Evolutionary conservation across 2,113 vertebrate genomes (phyloP).

Genomic region (Delphinus delphis): DNA sequence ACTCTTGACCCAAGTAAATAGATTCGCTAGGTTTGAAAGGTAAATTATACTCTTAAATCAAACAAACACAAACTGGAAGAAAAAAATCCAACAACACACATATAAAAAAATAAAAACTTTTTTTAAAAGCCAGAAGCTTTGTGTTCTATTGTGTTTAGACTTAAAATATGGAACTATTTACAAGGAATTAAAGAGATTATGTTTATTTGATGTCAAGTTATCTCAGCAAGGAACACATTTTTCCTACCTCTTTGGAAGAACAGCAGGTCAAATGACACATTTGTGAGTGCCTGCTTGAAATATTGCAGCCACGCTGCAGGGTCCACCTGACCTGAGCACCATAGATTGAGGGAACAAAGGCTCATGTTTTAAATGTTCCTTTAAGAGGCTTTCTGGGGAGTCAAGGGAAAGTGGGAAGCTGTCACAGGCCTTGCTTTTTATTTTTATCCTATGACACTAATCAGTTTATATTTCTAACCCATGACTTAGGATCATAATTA

Average conservation of each 20-base stretch:
- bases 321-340: slow-evolving; percentile 53
- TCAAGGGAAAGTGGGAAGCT: background rate
- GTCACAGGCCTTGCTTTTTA: slow-evolving; percentile 49
- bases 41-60: slow-evolving; percentile 67
- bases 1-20: background rate
- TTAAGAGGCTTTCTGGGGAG: background rate
- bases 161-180: slow-evolving; percentile 47
- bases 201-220: slow-evolving; percentile 77
- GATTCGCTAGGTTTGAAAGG: slow-evolving; percentile 5
- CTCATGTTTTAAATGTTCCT: background rate
- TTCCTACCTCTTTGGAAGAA: slow-evolving; percentile 67
- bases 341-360: slow-evolving; percentile 59
- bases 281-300: slow-evolving; percentile 52
- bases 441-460: slow-evolving; percentile 64
- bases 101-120: slow-evolving; percentile 33
- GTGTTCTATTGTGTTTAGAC: slow-evolving; percentile 72
- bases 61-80: slow-evolving; percentile 55
- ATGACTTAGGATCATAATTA: slow-evolving; percentile 26
- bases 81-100: slow-evolving; percentile 48
- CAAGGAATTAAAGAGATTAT: slow-evolving; percentile 76
- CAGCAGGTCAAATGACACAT: slow-evolving; percentile 52
- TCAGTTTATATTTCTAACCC: slow-evolving; percentile 53
- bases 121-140: slow-evolving; percentile 72
- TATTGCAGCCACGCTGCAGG: slow-evolving; percentile 38
- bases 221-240: slow-evolving; percentile 79